A percentile compares a stretch with the other conserved stretches of the same genome.
These are phyloP conservation scores for Cataglyphis hispanica DNA, from an alignment of 1,140 invertebrate species.

Conservation along the genomic window DNA sequence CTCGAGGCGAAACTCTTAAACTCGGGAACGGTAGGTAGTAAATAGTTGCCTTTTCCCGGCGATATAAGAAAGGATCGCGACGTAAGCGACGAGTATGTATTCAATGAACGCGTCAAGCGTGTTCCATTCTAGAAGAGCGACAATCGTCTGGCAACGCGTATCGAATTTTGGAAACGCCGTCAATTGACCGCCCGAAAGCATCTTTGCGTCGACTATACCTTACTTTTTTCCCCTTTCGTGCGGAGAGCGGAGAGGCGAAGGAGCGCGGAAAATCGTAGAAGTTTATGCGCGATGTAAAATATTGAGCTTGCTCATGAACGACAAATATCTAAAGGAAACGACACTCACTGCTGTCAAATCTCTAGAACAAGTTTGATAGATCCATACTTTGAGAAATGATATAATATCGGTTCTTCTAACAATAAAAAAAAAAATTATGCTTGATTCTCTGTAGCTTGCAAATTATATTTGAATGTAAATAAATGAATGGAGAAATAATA, in stretches of 20 bases:
- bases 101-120: constrained; percentile 8
- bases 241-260: neutral
- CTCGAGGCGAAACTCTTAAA: constrained; percentile 16
- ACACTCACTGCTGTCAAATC: neutral
- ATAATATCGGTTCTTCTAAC: neutral
- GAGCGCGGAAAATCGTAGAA: constrained; percentile 19
- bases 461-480: constrained; percentile 2
- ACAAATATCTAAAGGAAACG: constrained; percentile 15
- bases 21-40: constrained; percentile 4
- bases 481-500: neutral
- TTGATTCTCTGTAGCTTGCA: neutral
- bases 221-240: neutral
- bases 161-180: constrained; percentile 18
- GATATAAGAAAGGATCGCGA: neutral
- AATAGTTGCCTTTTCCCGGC: neutral
- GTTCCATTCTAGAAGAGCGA: constrained; percentile 1
- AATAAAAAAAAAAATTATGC: neutral
- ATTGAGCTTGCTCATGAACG: neutral
- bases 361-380: neutral
- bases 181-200: neutral
- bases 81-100: constrained; percentile 30
- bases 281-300: neutral
- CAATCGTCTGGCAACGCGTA: neutral
- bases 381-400: neutral
- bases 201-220: neutral